Base-by-base conservation (phyloP, 2,888 invertebrate genomes). In the Drosophila planitibia region DNA sequence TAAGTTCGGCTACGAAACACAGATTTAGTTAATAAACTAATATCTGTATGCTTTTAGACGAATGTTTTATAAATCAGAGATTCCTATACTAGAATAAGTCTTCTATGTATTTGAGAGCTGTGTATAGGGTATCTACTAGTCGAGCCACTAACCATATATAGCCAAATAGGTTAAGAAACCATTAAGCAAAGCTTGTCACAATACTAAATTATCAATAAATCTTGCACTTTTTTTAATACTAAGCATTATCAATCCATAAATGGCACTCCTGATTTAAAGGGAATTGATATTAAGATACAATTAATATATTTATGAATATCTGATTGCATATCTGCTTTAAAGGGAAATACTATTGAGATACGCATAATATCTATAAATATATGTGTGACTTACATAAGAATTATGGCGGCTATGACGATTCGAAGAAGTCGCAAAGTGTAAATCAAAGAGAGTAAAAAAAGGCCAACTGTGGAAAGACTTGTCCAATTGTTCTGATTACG, bases 401-500 rank as follows among this genome's bases (percentile, higher is more conserved):
- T 4, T 47, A 44, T 51, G 33, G 6, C 35, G 41, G 2, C 9
- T 49, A 14, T 55, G 41, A 14, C 49, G 41, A 37, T 77, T 78
- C 66, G 41, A 32, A 65, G 75, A 58, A 78, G 70, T 73, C 32
- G 54, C 47, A 22, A 47, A 67, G 69, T 12, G 0, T 5, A 52
- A 12, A 51, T 19, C 51, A 12, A 19, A 57, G 7, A 25, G 9
- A 7, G 2, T 22, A 33, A 4, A 33, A 32, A 12, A 33, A 33
- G 37, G 10, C 12, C 19, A 37, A n/a, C 57, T 58, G 41, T 65
- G 53, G 39, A n/a, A 49, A 25, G 49, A 49, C 35, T 53, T 53
- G 70, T 63, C 22, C 54, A 71, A 69, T 52, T 71, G 57, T 69
- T 83, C 55, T 79, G 58, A 44, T 69, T 64, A 63, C 66, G 70